Base-by-base conservation (phyloP, 1,140 invertebrate genomes). In the Thalassaphorura encarpata region DNA sequence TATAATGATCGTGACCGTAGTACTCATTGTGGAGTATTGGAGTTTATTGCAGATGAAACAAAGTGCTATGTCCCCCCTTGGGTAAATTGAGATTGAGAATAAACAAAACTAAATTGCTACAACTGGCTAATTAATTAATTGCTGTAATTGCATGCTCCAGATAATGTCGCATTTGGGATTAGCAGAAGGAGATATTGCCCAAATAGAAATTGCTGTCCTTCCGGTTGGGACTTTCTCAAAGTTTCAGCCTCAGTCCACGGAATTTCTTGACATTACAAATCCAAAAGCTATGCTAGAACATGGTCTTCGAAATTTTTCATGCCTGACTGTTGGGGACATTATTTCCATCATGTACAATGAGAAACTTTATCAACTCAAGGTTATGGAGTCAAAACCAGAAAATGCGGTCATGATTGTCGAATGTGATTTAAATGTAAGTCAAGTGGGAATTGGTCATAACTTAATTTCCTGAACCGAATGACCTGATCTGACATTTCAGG, bases 391-490 rank as follows among this genome's bases (percentile, higher is more conserved):
- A 0, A 86, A 87, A 71, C 97, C 97, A 1, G 87, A 84, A 6
- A 79, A 83, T 69, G 96, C 96, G 13, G 94, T 99, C n/a, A 92
- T 83, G 67, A 99, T 99, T 61, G 98, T 99, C 66, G 97, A 99
- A 75, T 99, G 97, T 78, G 96, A 99, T 75, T 97, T 99, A 92
- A 97, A 99, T 76, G 94, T 90, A 76, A 77, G 81, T n/a, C n/a
- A n/a, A 16, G 18, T 28, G 21, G 27, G 11, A 39, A 5, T 13
- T 23, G 13, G n/a, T 50, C n/a, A 40, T n/a, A 52, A 5, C 19
- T n/a, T 43, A 19, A 18, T 40, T 36, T 11, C 24, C 16, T 50
- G 15, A 4, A n/a, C n/a, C 36, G 27, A 26, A 1, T 41, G 28
- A n/a, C n/a, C 8, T 27, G 8, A 46, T 33, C 40, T 39, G n/a